Base-by-base conservation (phyloP, 1,140 invertebrate species). In the Nasonia giraulti region DNA sequence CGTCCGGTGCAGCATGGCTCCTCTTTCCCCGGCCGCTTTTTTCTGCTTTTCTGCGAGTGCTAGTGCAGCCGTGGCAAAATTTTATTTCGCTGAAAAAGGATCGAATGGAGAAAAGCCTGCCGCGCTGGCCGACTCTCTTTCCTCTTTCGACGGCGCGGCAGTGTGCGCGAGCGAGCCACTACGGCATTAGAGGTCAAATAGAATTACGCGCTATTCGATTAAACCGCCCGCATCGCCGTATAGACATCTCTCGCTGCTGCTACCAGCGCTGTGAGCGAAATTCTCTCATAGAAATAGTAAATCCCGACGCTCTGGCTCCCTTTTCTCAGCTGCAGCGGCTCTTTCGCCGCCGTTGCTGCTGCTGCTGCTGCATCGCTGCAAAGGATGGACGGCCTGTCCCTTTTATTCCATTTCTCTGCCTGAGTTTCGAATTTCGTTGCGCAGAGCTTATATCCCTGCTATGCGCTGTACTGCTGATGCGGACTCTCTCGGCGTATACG, bases 131-230 rank as follows among this genome's bases (percentile, higher is more conserved):
- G 68, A 33, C 68, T 83, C 85, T 80, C 79, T 78, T 68, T 81
- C 83, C 69, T 81, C 77, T 90, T 89, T 90, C 86, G 40, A 44
- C 40, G 40, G 6, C 1, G 40, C 40, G 8, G 68, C 4, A 71
- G 68, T 27, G 20, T 62, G 55, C n/a, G 17, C 17, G 17, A 4
- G 1, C 8, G 47, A 23, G 47, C 27, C 74, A 76, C 40, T 44
- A 44, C 73, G 74, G 74, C 62, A 76, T 82, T 76, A 89, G 89
- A 89, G 88, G 87, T 87, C 88, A 87, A 92, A 92, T 91, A 88
- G 87, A 90, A 91, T 91, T 91, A 91, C 88, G 85, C 80, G 82
- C 87, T 87, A 91, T 89, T 91, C 89, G 90, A 92, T 92, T 91
- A 91, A 90, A 90, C 87, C 80, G 85, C 87, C 84, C 84, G 83